Percentiles rank a stretch among this genome's conserved stretches.
Evolutionary conservation across 2,888 invertebrate genomes (phyloP).

Genomic region (Aquatica leii): DNA sequence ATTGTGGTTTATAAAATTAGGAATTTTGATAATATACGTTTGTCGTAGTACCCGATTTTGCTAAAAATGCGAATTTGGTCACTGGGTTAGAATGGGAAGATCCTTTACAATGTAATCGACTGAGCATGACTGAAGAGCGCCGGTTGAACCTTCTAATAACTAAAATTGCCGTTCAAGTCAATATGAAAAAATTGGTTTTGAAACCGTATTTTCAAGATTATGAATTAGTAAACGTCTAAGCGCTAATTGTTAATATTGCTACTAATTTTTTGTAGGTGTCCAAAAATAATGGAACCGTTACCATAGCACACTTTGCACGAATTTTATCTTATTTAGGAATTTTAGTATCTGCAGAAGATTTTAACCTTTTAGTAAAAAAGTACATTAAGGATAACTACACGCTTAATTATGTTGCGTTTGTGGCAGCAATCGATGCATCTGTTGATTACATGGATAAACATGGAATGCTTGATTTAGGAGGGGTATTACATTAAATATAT

Average conservation of each 20-base stretch:
- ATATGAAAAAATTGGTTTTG: slow-evolving; percentile 68
- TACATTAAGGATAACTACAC: slow-evolving; percentile 81
- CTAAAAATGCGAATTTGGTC: slow-evolving; percentile 60
- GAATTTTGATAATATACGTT: slow-evolving; percentile 4
- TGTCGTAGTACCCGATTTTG: slow-evolving; percentile 62
- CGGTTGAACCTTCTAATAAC: slow-evolving; percentile 74
- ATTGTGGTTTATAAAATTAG: slow-evolving; percentile 25
- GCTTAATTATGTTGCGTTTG: slow-evolving; percentile 79
- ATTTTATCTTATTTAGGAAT: slow-evolving; percentile 77
- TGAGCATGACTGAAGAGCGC: slow-evolving; percentile 73
- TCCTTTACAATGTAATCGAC: slow-evolving; percentile 70
- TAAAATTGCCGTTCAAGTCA: slow-evolving; percentile 72
- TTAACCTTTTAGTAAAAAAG: slow-evolving; percentile 75
- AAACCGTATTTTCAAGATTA: slow-evolving; percentile 80
- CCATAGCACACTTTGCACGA: slow-evolving; percentile 79
- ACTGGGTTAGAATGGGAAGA: slow-evolving; percentile 74
- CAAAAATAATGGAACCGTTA: slow-evolving; percentile 78
- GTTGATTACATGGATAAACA: slow-evolving; percentile 67
- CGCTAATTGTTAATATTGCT: neutral
- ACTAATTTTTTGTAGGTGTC: slow-evolving; percentile 65
- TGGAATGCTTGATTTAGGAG: slow-evolving; percentile 64
- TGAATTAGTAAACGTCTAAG: slow-evolving; percentile 62
- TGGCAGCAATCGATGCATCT: slow-evolving; percentile 72
- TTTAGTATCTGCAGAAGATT: slow-evolving; percentile 74
- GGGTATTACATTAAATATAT: slow-evolving; percentile 58